Evolutionary conservation across 2,113 vertebrate species (phyloP), one percentile per base, ranked within the genome.

Genomic region (Pseudorectes ferrugineus): DNA sequence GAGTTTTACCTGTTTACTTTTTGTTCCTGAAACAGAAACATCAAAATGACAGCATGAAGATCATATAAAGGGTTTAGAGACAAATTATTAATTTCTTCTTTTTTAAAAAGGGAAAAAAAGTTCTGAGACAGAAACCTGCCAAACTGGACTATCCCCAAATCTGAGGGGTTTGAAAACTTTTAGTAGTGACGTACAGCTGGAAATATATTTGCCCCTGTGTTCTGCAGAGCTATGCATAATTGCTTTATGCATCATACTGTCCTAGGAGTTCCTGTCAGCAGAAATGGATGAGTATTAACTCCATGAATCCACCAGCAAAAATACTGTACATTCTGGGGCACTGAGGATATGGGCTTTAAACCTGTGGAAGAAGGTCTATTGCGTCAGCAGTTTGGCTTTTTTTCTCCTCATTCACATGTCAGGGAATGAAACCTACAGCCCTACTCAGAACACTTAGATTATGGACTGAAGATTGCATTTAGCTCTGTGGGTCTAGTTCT

Each of bases 1-100:
- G 83, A 84, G 9, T 97, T 94, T 95, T 95, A 93, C 79, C 48
- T 95, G 81, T 96, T 97, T 97, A 86, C 74, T 92, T 96, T 88
- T 72, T 95, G 59, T 88, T 95, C 78, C 75, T 94, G 72, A 97
- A 94, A 92, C 89, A 95, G 79, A 97, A 97, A 87, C 33, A 74
- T 83, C 81, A 85, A 66, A 95, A 85, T 87, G 26, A 94, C 71
- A 87, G 40, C 52, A 48, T 43, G 61, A 92, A 96, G 55, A 43
- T 85, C 33, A 80, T 72, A 43, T 15, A 61, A 58, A 88, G 11
- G 3, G 25, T 89, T 87, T 81, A 31, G 28, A 48, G 14, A 10
- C 23, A 75, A 57, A 29, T 63, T 38, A 28, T 22, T 55, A 9
- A 13, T 25, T 15, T 58, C 12, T 23, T 23, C 10, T 8, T 31